Evolutionary conservation across 2,113 vertebrate genomes (phyloP), one percentile per base, ranked within the genome.

Genomic region (Cyanistes caeruleus): DNA sequence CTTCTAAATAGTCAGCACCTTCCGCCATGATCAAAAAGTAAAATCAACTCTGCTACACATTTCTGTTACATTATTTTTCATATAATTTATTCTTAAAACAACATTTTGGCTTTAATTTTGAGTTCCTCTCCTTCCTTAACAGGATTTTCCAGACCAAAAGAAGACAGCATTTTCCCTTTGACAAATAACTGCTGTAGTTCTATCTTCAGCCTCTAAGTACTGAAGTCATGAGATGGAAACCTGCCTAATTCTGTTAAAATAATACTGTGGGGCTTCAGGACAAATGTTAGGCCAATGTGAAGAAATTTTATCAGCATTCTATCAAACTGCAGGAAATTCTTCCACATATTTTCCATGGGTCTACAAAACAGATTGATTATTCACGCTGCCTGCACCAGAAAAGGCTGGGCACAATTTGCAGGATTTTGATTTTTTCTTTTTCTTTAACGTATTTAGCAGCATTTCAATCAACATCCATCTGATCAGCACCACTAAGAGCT

Each of bases 1-100:
- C 93, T 95, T 93, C 95, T 95, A 96, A 97, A 96, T 92, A 96
- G 91, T 96, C 94, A 95, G 93, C 94, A 96, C 78, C 93, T 97
- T 95, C 89, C 15, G 0, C 84, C 74, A 68, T 89, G 94, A 97
- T 97, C 94, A 97, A 96, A 97, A 96, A 96, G 73, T 96, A 91
- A 97, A 95, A 96, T 84, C 83, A 91, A 87, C 94, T 75, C 88
- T 77, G 74, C 67, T 49, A 94, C 94, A 93, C 48, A 72, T 90
- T 77, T 72, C 73, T 60, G 53, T 33, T 95, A 89, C 56, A 19
- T 78, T 90, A 77, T 90, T 95, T 91, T 77, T 80, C 70, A 74
- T 58, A 79, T 77, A 92, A 94, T 92, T 95, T 92, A 87, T 87
- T 80, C 85, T 68, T 84, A 82, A 82, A 96, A 93, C 87, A 96